A percentile compares a stretch with the other conserved stretches of the same genome.
Evolutionary conservation across 2,797 vertebrate genomes (phyloP).

Genomic region (Anguilla obscura): DNA sequence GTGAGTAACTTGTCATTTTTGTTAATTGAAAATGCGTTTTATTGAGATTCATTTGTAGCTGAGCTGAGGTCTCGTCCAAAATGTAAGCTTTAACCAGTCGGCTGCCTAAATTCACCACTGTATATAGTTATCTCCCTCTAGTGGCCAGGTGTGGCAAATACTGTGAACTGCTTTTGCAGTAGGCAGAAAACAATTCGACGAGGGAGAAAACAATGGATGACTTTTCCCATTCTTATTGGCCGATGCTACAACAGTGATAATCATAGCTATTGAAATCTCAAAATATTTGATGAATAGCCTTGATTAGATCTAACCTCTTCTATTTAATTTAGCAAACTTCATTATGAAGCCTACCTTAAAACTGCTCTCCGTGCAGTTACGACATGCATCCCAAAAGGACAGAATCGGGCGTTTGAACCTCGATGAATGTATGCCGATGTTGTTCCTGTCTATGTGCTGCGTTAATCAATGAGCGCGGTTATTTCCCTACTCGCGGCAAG

Average conservation of each 20-base stretch:
- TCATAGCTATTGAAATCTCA: background rate
- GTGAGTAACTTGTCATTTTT: too few relatives aligned
- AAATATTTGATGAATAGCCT: background rate
- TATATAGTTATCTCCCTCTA: background rate
- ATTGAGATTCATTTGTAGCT: background rate
- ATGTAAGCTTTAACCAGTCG: background rate
- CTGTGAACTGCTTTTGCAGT: background rate
- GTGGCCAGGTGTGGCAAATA: background rate
- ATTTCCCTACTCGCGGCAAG: slow-evolving; percentile 12
- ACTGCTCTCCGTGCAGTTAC: background rate
- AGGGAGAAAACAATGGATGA: background rate
- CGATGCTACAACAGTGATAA: background rate
- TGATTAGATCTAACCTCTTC: background rate
- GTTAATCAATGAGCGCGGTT: slow-evolving; percentile 33
- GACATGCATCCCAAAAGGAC: background rate
- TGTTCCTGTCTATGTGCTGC: slow-evolving; percentile 7
- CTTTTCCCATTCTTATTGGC: background rate
- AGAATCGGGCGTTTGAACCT: background rate
- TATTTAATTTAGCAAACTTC: background rate
- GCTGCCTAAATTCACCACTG: background rate
- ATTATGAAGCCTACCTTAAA: background rate
- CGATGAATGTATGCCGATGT: slow-evolving; percentile 25
- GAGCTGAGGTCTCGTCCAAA: background rate
- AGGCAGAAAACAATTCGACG: background rate
- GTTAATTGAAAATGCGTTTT: background rate